Evolutionary conservation across 2,888 invertebrate genomes (phyloP).

Genomic region (Hydropsyche betteni): DNA sequence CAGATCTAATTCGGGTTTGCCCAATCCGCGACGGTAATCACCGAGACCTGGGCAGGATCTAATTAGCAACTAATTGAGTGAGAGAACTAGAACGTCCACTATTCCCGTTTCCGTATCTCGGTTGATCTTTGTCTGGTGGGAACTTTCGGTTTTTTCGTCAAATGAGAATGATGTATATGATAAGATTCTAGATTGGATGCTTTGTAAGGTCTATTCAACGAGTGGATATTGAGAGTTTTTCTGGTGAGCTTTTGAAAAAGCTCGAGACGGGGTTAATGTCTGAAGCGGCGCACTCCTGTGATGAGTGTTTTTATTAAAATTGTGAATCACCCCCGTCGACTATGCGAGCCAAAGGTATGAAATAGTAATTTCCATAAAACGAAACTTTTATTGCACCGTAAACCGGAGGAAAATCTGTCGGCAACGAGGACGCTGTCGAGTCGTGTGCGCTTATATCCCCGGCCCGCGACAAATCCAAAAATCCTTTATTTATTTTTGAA

Average conservation of each 20-base stretch:
- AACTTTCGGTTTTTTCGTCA: too few species aligned
- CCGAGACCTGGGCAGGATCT: slow-evolving; percentile 39
- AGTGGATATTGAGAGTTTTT: too few species aligned
- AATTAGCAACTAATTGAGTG: slow-evolving; percentile 46
- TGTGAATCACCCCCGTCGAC: slow-evolving; percentile 41
- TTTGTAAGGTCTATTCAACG: too few species aligned
- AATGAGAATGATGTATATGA: too few species aligned
- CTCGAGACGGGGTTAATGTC: too few species aligned
- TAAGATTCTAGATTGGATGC: too few species aligned
- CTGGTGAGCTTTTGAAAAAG: too few species aligned
- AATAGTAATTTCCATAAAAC: slow-evolving; percentile 50
- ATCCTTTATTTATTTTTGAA: too few species aligned
- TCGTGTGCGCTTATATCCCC: too few species aligned
- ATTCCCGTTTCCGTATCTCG: too few species aligned
- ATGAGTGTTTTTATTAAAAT: slow-evolving; percentile 44
- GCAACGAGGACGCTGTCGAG: not conserved
- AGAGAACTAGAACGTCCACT: not conserved
- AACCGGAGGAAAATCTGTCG: slow-evolving; percentile 36
- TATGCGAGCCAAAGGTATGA: slow-evolving; percentile 34
- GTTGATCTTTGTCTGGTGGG: too few species aligned
- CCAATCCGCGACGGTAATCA: slow-evolving; percentile 46
- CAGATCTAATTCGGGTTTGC: slow-evolving; percentile 35
- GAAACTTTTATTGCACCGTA: slow-evolving; percentile 47
- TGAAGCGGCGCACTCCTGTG: slow-evolving; percentile 19
- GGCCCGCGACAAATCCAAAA: too few species aligned